Conservation (phyloP, 2,797 vertebrate species). For the Columba guinea region DNA sequence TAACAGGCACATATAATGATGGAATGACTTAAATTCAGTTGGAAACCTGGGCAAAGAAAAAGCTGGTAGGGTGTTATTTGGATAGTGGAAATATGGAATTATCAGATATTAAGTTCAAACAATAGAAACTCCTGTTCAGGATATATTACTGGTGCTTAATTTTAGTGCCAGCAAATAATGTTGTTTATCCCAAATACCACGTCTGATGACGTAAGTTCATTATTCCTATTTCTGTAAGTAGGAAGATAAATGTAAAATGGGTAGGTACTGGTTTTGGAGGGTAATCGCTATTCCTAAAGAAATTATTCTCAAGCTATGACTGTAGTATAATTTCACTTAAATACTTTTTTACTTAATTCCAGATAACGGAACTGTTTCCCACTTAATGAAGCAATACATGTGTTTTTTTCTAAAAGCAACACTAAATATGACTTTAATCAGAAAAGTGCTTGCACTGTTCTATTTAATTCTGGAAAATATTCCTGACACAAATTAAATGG, state of each 20-base stretch:
- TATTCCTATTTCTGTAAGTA: background rate
- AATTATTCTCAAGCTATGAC: background rate
- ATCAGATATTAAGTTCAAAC: background rate
- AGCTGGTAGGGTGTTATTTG: background rate
- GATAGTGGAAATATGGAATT: background rate
- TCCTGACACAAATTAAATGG: constrained; percentile 54
- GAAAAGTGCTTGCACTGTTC: constrained; percentile 39
- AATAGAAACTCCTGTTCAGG: background rate
- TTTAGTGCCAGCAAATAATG: background rate
- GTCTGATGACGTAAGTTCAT: background rate
- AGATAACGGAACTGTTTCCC: constrained; percentile 8
- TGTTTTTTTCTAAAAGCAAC: constrained; percentile 54
- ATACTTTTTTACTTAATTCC: constrained; percentile 10
- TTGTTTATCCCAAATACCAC: background rate
- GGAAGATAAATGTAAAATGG: background rate
- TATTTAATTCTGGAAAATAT: constrained; percentile 59
- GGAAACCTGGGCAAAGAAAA: background rate
- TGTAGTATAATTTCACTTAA: background rate
- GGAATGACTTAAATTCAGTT: background rate
- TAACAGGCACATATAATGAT: background rate
- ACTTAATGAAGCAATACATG: constrained; percentile 24
- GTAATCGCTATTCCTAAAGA: background rate
- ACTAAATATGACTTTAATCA: constrained; percentile 62
- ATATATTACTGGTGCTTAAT: background rate
- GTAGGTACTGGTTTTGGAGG: background rate